phyloP scores from a whole-genome alignment of 92 coral and sea anemone genomes.

The Epizoanthus stellaris region DNA sequence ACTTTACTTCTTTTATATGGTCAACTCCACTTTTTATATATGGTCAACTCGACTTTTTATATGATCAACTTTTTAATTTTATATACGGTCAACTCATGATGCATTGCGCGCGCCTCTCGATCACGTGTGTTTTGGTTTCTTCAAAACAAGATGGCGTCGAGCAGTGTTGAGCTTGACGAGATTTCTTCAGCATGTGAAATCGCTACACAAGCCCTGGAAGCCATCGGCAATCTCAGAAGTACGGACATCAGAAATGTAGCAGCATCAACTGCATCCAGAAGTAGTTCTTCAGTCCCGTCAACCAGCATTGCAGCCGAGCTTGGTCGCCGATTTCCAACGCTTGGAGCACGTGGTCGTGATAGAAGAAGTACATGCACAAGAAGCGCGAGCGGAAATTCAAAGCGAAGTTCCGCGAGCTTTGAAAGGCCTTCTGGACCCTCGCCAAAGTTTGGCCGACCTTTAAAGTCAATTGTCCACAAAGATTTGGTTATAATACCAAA shows the following conservation, averaged over 20 bases:
- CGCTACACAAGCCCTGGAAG: conserved; percentile 46
- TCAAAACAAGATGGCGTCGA: neutral
- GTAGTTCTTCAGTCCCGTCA: conserved; percentile 10
- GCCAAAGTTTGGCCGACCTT: conserved; percentile 29
- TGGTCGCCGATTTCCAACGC: conserved; percentile 46
- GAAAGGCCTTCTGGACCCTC: conserved; percentile 11
- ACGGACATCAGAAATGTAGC: conserved; percentile 36
- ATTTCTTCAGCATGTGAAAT: conserved; percentile 20
- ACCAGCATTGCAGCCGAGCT: conserved; percentile 47
- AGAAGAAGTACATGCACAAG: neutral
- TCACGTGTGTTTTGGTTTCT: neutral
- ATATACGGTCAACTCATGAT: no score
- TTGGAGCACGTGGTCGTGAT: conserved; percentile 20
- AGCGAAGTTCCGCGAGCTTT: neutral
- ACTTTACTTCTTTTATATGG: no score
- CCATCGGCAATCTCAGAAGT: conserved; percentile 30
- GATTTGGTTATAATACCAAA: conserved; percentile 41
- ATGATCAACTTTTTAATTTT: no score
- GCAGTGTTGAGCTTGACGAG: neutral
- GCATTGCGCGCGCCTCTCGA: no score
- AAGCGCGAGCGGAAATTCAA: neutral
- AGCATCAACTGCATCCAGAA: conserved; percentile 36
- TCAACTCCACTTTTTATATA: no score
- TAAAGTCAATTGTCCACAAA: conserved; percentile 25
- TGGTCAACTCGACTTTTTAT: no score